Evolutionary conservation across 2,888 invertebrate genomes (phyloP), one percentile per base, ranked within the genome.

Genomic region (Chrysolina haemoptera): DNA sequence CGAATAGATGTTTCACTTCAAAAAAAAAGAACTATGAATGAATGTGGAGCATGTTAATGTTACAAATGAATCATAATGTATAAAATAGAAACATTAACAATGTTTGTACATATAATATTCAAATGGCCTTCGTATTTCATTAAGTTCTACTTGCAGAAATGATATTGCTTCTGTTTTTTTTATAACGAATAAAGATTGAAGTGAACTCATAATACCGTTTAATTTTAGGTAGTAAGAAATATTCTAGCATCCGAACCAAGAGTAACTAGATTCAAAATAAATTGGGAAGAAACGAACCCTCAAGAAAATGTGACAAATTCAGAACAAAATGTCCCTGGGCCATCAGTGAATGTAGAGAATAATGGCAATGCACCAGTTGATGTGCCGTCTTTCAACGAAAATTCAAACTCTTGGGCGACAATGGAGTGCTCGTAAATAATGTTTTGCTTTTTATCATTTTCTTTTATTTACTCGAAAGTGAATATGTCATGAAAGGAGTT

Each of bases 231-330:
- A 14, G 90, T 92, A 59, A 90, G 96, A 80, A 96, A 95, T 88
- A 95, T 96, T 75, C 87, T 96, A 46, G 96, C 96, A 0, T 94
- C 96, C 1, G 95, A 97, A 88, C 98, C 98, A 0, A 90, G 98
- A 84, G 98, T 99, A 3, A 99, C 98, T 3, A 91, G 96, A 80
- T 98, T 98, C 88, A 98, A 98, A 89, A 98, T 98, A 67, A 98
- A 98, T 85, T 99, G 98, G 98, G 98, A 96, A 75, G 96, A 96
- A 77, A 85, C 87, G 1, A 84, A 81, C 77, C 89, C 91, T 0
- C 91, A 91, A 63, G 90, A 89, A 65, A 18, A 86, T 83, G 0
- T 74, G 46, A 88, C 74, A 14, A 88, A 88, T 48, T 88, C 88
- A 20, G 90, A 90, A 89, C 14, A 89, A 88, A 64, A 89, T 87